Evolutionary conservation across 2,797 vertebrate species (phyloP).

Genomic region (Mus minutoides): DNA sequence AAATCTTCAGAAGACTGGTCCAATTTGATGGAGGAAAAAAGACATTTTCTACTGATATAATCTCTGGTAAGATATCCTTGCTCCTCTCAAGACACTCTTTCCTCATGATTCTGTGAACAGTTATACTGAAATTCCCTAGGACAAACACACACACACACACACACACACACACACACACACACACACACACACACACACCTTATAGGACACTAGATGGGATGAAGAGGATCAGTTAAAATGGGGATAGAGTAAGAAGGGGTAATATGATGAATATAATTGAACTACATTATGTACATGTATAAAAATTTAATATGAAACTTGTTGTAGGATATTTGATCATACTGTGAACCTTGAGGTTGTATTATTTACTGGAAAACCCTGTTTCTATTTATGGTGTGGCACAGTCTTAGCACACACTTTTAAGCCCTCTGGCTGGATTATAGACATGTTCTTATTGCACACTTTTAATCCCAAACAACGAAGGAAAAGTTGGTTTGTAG

Average conservation of each 20-base stretch:
- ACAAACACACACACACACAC: background rate
- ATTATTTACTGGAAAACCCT: too few relatives aligned
- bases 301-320: too few relatives aligned
- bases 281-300: too few relatives aligned
- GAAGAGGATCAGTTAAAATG: background rate
- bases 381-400: too few relatives aligned
- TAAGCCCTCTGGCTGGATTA: background rate
- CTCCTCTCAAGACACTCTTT: background rate
- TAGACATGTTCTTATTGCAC: background rate
- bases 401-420: too few relatives aligned
- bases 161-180: background rate
- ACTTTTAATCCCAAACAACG: background rate
- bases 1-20: background rate
- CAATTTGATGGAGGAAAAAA: background rate
- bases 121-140: background rate
- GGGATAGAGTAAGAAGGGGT: background rate
- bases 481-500: background rate
- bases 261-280: too few relatives aligned
- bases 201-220: background rate
- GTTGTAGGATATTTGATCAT: background rate
- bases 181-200: background rate
- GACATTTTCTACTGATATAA: background rate
- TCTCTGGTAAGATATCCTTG: background rate
- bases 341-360: too few relatives aligned
- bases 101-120: background rate